Base-by-base conservation (phyloP, 2,113 vertebrate genomes). In the Callocephalon fimbriatum region DNA sequence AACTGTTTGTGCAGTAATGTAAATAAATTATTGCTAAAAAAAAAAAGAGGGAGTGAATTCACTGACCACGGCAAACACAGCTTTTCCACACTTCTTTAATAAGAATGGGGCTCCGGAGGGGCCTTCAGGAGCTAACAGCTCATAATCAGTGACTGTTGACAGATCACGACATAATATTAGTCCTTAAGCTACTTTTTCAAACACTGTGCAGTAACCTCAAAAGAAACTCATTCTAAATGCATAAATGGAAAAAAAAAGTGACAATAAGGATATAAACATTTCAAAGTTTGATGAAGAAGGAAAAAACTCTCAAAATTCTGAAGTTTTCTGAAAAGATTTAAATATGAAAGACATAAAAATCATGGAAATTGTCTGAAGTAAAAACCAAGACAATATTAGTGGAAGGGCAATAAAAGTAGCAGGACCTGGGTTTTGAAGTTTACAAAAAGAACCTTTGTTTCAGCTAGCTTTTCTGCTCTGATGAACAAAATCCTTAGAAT, bases 11-110 rank as follows among this genome's bases (percentile, higher is more conserved):
- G 21, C 32, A 78, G 62, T 81, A 95, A 96, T 91, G 38, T 70
- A 89, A 96, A 93, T 88, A 89, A 96, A 93, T 90, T 10, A 48
- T 90, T 61, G 29, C 58, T 32, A 3, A 68, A 91, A 47, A 77
- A 88, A 78, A 21, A 71, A 7, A 77, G 10, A 27, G 10, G 4
- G 15, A n/a, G 5, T 66, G 48, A 32, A 54, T 31, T 51, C 9
- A 83, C 32, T 67, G 71, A 42, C 47, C 48, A 93, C 32, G 40
- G 50, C 9, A 48, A 38, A 25, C 21, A 86, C 47, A 81, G 47
- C 15, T 88, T 86, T 94, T 76, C 20, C 15, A 77, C 20, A 37
- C 14, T 58, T 72, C 91, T 90, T 95, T 78, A 76, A 83, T 80
- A 96, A 94, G 72, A 85, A 62, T 0, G 4, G 1, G 9, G 22